phyloP scores from a whole-genome alignment of 2,888 invertebrate genomes.

The Colostygia pectinataria region DNA sequence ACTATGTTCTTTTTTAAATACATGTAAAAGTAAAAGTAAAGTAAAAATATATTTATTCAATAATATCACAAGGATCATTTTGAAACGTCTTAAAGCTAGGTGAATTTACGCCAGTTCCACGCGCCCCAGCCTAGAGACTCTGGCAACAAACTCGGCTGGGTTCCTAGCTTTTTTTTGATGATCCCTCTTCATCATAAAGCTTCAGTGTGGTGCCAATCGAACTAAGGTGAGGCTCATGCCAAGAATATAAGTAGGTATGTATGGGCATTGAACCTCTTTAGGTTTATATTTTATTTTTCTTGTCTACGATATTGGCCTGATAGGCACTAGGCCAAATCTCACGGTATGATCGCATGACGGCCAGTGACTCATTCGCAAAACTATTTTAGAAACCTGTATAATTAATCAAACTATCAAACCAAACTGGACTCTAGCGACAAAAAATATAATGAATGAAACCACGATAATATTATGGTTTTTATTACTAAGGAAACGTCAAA shows the following conservation, averaged over 20 bases:
- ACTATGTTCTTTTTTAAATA: neutral
- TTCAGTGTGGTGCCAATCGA: too few species aligned
- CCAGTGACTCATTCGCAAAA: constrained; percentile 28
- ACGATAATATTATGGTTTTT: neutral
- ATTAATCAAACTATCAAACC: constrained; percentile 17
- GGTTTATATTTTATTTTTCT: constrained; percentile 14
- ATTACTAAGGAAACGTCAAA: neutral
- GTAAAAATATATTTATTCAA: too few species aligned
- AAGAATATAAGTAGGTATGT: too few species aligned
- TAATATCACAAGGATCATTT: too few species aligned
- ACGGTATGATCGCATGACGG: constrained; percentile 20
- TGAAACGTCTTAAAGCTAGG: too few species aligned
- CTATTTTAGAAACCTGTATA: constrained; percentile 32
- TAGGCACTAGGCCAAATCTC: constrained; percentile 35
- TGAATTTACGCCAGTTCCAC: too few species aligned
- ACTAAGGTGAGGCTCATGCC: too few species aligned
- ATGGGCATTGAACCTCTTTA: constrained; percentile 18
- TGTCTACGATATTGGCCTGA: constrained; percentile 30
- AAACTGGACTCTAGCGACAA: constrained; percentile 5
- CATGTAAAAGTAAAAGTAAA: too few species aligned
- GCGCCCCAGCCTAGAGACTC: too few species aligned
- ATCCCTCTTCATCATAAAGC: too few species aligned
- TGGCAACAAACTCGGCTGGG: too few species aligned
- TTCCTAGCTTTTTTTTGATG: too few species aligned
- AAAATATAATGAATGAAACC: neutral